Percentiles rank a stretch among this genome's conserved stretches.
Conservation (phyloP, 2,113 vertebrate genomes). For the Dolichallabes microphthalmus region DNA sequence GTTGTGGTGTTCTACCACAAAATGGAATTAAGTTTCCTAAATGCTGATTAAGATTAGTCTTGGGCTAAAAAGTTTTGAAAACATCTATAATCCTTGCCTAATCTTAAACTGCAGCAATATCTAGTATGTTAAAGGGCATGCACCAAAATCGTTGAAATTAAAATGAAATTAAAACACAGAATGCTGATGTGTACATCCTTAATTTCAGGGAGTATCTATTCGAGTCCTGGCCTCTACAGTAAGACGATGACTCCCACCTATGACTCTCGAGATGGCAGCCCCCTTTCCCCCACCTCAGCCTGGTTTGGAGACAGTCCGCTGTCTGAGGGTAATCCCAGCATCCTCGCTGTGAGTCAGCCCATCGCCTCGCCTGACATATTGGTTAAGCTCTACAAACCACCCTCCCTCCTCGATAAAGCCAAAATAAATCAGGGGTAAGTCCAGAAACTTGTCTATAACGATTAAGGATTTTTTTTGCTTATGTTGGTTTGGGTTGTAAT, state of each 20-base stretch:
- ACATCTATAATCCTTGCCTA: not conserved
- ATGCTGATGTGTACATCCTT: slow-evolving; percentile 48
- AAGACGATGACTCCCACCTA: slow-evolving; percentile 99
- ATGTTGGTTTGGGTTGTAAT: not conserved
- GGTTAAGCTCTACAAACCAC: slow-evolving; percentile 95
- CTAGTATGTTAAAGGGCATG: not conserved
- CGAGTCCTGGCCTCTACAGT: slow-evolving; percentile 96
- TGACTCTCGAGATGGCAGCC: slow-evolving; percentile 94
- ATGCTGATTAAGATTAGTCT: slow-evolving; percentile 15
- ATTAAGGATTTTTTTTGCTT: not conserved
- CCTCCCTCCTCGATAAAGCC: slow-evolving; percentile 95
- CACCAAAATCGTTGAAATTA: not conserved
- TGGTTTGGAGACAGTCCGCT: slow-evolving; percentile 98
- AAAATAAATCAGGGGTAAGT: slow-evolving; percentile 99
- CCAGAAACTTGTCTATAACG: not conserved
- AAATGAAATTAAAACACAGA: slow-evolving; percentile 2
- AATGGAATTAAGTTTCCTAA: not conserved
- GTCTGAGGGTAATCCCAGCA: slow-evolving; percentile 96
- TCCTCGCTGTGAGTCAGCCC: slow-evolving; percentile 95
- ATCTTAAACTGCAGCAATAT: not conserved
- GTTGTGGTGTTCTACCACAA: not conserved
- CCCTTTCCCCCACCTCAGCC: slow-evolving; percentile 92
- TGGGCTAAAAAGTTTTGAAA: not conserved
- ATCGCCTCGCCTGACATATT: slow-evolving; percentile 92
- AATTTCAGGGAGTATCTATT: slow-evolving; percentile 95